Evolutionary conservation across 2,113 vertebrate genomes (phyloP).

Genomic region (Tretioscincus oriximinensis): DNA sequence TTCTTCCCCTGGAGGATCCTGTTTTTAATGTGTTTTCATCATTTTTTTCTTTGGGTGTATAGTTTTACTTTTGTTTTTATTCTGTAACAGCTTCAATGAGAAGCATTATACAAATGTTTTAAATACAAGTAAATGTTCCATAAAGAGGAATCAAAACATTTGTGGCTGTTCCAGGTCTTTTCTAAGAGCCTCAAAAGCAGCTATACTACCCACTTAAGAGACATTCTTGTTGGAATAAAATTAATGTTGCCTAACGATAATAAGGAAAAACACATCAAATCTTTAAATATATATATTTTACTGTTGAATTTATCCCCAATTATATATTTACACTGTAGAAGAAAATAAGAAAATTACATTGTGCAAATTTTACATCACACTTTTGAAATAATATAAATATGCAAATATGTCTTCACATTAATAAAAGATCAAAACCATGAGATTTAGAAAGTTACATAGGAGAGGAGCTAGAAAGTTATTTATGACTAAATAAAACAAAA

Average conservation of each 20-base stretch:
- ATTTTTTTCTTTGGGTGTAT: no score
- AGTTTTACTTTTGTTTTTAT: no score
- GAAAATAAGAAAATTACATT: conserved; percentile 55
- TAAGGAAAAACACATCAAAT: neutral
- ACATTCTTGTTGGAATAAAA: neutral
- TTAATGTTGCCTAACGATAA: neutral
- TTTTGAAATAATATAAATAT: conserved; percentile 78
- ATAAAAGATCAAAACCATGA: conserved; percentile 54
- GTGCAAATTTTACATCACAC: conserved; percentile 77
- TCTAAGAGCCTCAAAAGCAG: no score
- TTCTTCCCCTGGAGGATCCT: no score
- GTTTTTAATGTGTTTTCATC: no score
- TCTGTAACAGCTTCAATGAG: no score
- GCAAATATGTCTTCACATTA: conserved; percentile 68
- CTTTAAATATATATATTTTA: conserved; percentile 31
- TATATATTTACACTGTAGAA: conserved; percentile 4
- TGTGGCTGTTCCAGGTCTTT: no score
- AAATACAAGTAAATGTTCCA: no score
- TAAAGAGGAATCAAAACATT: no score
- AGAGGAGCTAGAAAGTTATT: neutral
- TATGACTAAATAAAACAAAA: neutral
- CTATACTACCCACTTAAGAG: neutral
- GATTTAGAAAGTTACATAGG: conserved; percentile 46
- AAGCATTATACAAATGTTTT: no score
- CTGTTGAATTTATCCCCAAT: neutral